These are phyloP conservation scores for Microcaecilia unicolor DNA, from an alignment of 2,797 vertebrate species.

Conservation along the genomic window DNA sequence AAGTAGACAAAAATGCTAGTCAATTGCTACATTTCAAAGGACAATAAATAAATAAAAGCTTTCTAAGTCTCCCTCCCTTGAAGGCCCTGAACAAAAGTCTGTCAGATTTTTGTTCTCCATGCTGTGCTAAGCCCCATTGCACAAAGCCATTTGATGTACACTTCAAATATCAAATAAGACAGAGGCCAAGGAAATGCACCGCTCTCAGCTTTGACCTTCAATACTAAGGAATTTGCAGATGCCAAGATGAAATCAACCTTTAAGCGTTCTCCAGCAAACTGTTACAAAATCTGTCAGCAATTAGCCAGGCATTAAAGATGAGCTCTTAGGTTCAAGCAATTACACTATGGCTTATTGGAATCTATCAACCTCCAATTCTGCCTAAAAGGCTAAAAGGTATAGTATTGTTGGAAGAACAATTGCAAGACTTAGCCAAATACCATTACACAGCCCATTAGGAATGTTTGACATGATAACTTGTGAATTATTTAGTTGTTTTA, in stretches of 20 bases:
- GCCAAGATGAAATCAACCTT: slow-evolving; percentile 17
- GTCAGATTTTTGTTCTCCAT: too few relatives aligned
- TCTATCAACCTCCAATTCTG: slow-evolving; percentile 1
- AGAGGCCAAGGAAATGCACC: slow-evolving; percentile 13
- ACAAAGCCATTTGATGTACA: too few relatives aligned
- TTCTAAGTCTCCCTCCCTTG: too few relatives aligned
- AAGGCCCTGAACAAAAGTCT: too few relatives aligned
- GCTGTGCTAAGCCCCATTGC: too few relatives aligned
- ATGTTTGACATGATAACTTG: slow-evolving; percentile 5
- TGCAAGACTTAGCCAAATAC: slow-evolving; percentile 1
- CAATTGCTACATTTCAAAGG: too few relatives aligned
- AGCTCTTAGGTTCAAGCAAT: slow-evolving; percentile 11
- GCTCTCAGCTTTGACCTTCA: slow-evolving; percentile 8
- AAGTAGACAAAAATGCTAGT: too few relatives aligned
- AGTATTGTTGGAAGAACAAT: not conserved
- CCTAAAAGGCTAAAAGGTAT: not conserved
- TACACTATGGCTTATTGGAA: slow-evolving; percentile 12
- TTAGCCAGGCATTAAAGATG: slow-evolving; percentile 16
- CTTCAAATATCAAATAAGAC: slow-evolving; percentile 13
- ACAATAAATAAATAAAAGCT: too few relatives aligned
- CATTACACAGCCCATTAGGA: slow-evolving; percentile 6
- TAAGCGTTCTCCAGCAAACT: slow-evolving; percentile 2
- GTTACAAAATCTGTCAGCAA: slow-evolving; percentile 18
- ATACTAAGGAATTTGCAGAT: slow-evolving; percentile 8
- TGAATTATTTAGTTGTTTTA: slow-evolving; percentile 14